Percentiles rank a stretch among this genome's conserved stretches.
Conservation (phyloP, 2,113 vertebrate species). For the Emberiza fucata region DNA sequence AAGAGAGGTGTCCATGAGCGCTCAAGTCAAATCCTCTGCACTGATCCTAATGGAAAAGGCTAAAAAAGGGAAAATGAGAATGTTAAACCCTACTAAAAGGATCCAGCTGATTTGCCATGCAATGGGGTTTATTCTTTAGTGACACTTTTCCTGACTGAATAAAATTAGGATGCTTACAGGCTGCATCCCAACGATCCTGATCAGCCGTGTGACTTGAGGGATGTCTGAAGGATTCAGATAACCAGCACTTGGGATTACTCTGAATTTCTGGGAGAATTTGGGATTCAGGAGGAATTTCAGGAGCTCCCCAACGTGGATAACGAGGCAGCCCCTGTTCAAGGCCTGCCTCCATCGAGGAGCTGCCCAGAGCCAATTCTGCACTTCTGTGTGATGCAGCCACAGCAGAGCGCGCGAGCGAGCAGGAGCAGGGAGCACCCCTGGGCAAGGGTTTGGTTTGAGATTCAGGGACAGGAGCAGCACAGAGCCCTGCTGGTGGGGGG, state of each 20-base stretch:
- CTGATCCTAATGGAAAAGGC: background rate
- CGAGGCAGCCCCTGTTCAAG: background rate
- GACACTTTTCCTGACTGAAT: background rate
- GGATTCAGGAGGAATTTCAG: background rate
- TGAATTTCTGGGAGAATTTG: background rate
- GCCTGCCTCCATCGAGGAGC: background rate
- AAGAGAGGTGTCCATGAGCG: background rate
- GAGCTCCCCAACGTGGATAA: background rate
- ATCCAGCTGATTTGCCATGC: background rate
- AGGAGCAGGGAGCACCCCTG: background rate
- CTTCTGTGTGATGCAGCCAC: background rate
- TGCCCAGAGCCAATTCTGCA: background rate
- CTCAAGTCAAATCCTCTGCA: background rate
- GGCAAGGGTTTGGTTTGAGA: background rate
- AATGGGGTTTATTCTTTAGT: background rate
- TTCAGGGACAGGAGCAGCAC: background rate
- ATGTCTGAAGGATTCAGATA: slow-evolving; percentile 41
- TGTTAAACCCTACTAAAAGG: background rate
- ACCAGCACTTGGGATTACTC: background rate
- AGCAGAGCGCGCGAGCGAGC: background rate
- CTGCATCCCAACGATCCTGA: background rate
- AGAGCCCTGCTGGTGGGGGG: background rate
- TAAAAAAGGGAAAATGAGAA: background rate
- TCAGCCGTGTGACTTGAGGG: background rate
- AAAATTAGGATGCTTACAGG: background rate